phyloP scores from a whole-genome alignment of 2,888 invertebrate species.

The Lasioglossum figueresi region DNA sequence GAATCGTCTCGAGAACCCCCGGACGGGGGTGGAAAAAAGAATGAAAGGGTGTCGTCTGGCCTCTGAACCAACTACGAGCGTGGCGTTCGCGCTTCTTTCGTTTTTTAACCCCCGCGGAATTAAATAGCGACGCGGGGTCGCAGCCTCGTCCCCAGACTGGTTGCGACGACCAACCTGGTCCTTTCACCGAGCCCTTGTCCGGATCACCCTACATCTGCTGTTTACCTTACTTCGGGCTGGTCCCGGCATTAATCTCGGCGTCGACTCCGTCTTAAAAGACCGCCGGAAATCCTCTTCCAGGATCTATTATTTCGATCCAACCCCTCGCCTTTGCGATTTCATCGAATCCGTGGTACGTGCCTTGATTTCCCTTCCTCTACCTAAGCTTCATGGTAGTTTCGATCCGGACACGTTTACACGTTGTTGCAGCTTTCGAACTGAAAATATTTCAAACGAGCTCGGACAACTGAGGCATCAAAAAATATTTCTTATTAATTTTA shows the following conservation, averaged over 20 bases:
- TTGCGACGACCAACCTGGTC: slow-evolving; percentile 25
- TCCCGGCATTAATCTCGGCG: slow-evolving; percentile 4
- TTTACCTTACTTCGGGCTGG: slow-evolving; percentile 11
- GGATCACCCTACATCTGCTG: neutral
- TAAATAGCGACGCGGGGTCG: slow-evolving; percentile 31
- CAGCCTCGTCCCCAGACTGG: slow-evolving; percentile 17
- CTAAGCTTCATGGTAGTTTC: neutral
- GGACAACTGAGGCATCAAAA: neutral
- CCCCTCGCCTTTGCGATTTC: neutral
- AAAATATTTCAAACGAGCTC: too few relatives aligned
- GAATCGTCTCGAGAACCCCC: slow-evolving; percentile 47
- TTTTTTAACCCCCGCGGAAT: slow-evolving; percentile 25
- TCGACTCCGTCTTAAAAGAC: neutral
- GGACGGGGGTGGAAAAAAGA: neutral
- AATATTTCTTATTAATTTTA: neutral
- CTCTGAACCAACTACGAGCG: slow-evolving; percentile 3
- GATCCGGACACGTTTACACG: neutral
- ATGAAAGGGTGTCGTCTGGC: slow-evolving; percentile 44
- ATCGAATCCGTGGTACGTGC: neutral
- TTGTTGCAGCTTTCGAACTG: neutral
- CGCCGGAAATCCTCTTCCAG: slow-evolving; percentile 1
- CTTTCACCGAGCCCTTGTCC: slow-evolving; percentile 30
- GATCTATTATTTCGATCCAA: neutral
- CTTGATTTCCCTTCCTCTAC: neutral
- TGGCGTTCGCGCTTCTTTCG: neutral